phyloP scores from a whole-genome alignment of 1,140 invertebrate species.

The Halictus rubicundus region DNA sequence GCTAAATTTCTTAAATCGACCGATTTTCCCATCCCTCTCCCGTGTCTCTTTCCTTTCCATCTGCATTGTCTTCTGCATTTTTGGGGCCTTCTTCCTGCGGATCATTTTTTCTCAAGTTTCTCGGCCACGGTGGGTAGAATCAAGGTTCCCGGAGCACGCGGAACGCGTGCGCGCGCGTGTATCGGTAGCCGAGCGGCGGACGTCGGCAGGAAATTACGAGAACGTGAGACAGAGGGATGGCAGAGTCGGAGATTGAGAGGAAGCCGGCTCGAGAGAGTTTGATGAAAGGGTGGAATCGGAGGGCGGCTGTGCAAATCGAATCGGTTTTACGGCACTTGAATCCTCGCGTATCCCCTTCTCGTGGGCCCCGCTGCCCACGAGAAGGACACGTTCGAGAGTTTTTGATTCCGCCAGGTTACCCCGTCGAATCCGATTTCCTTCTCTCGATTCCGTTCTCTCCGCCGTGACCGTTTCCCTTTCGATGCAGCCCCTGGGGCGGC shows the following conservation, averaged over 20 bases:
- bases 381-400: slow-evolving; percentile 32
- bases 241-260: slow-evolving; percentile 13
- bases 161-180: no score
- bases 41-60: neutral
- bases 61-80: neutral
- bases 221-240: slow-evolving; percentile 4
- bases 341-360: slow-evolving; percentile 12
- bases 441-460: neutral
- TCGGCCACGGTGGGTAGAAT: neutral
- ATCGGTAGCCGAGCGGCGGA: slow-evolving; percentile 25
- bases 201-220: slow-evolving; percentile 42
- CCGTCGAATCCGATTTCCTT: slow-evolving; percentile 18
- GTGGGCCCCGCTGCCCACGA: neutral
- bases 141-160: no score
- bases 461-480: no score
- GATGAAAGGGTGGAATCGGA: slow-evolving; percentile 39
- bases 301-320: slow-evolving; percentile 53
- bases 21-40: neutral
- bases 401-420: slow-evolving; percentile 33
- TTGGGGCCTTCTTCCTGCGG: no score
- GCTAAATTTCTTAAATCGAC: no score
- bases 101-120: neutral
- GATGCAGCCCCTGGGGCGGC: no score
- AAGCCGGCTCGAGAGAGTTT: slow-evolving; percentile 9
- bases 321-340: slow-evolving; percentile 48